A percentile compares a stretch with the other conserved stretches of the same genome.
Evolutionary conservation across 2,113 vertebrate species (phyloP).

Genomic region (Cavia aperea): DNA sequence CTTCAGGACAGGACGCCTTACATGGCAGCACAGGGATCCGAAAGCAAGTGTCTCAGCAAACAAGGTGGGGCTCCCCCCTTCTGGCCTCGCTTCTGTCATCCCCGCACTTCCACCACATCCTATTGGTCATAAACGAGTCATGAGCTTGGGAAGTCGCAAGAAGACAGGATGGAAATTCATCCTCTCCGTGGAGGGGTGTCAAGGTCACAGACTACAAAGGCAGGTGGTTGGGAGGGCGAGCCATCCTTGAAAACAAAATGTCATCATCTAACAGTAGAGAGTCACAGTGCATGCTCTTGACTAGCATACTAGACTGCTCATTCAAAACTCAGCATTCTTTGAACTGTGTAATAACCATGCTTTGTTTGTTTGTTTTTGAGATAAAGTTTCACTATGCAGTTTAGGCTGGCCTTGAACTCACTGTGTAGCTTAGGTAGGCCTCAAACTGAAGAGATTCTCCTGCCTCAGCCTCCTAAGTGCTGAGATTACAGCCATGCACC

Average conservation of each 20-base stretch:
- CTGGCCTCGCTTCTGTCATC: background rate
- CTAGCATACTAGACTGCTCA: background rate
- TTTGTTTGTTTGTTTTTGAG: background rate
- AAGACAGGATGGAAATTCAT: background rate
- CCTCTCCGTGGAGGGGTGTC: background rate
- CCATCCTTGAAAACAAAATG: background rate
- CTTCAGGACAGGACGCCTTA: background rate
- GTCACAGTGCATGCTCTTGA: background rate
- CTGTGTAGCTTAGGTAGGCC: background rate
- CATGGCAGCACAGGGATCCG: background rate
- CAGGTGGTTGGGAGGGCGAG: background rate
- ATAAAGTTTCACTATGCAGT: background rate
- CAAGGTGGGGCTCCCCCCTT: background rate
- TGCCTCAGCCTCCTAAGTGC: background rate
- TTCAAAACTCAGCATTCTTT: background rate
- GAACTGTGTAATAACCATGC: background rate
- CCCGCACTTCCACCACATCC: background rate
- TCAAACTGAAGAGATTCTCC: background rate
- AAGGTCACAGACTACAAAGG: background rate
- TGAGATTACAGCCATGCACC: background rate
- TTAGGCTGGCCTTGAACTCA: background rate
- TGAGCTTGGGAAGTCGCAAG: background rate
- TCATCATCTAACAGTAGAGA: background rate
- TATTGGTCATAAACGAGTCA: background rate
- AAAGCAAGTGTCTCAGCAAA: background rate